Evolutionary conservation across 1,140 invertebrate genomes (phyloP).

Genomic region (Caligus rogercresseyi): DNA sequence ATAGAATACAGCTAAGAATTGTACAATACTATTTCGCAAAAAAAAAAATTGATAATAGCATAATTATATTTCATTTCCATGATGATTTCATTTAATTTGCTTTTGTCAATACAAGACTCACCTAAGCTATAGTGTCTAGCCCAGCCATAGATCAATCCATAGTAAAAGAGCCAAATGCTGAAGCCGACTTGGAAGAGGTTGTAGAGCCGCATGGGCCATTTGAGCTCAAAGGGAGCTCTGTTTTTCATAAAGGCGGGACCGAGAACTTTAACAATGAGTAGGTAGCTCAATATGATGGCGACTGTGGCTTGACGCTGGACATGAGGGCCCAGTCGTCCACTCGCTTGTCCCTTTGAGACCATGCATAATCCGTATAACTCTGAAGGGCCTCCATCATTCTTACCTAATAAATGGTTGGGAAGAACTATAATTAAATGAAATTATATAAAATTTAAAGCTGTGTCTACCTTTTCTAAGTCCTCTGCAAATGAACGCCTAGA

Average conservation of each 20-base stretch:
- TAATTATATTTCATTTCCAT: background rate
- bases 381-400: too few species aligned
- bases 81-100: background rate
- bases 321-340: constrained; percentile 75
- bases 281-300: constrained; percentile 59
- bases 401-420: too few species aligned
- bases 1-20: too few species aligned
- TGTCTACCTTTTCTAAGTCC: too few species aligned
- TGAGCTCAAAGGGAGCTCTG: constrained; percentile 59
- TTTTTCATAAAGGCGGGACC: constrained; percentile 71
- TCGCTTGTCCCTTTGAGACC: constrained; percentile 45
- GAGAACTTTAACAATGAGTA: constrained; percentile 58
- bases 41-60: too few species aligned
- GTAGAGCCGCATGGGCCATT: constrained; percentile 56
- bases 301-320: constrained; percentile 66
- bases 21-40: too few species aligned
- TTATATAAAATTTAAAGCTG: too few species aligned
- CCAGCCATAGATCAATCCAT: constrained; percentile 40
- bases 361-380: too few species aligned
- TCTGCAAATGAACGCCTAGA: too few species aligned
- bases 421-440: too few species aligned
- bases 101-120: background rate
- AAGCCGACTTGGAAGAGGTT: constrained; percentile 69
- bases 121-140: background rate
- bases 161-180: constrained; percentile 58